Evolutionary conservation across 2,888 invertebrate species (phyloP), one percentile per base, ranked within the genome.

Genomic region (Unio pictorum): DNA sequence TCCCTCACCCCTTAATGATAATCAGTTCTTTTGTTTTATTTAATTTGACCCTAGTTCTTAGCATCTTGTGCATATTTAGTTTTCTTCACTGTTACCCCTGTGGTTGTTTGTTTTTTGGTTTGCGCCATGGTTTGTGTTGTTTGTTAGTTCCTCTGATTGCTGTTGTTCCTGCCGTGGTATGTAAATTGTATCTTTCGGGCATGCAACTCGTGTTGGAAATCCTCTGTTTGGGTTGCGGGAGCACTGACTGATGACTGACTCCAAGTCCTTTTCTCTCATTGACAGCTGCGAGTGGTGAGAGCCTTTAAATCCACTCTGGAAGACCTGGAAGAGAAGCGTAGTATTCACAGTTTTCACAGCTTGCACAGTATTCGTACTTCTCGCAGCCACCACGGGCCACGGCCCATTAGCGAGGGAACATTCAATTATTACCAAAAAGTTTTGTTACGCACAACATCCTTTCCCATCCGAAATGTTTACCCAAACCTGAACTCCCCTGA

Each of bases 211-310:
- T 45, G 45, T 45, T 45, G 45, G 45, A 45, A 45, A 45, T 45
- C 45, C 45, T 7, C 34, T 45, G 45, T 58, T 66, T 30, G 45
- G 45, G 45, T 45, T 45, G 45, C 11, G 11, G 45, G 45, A 45
- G 45, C 45, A 61, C 72, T 61, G 61, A 55, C 67, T 69, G 62
- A 61, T 45, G 45, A 45, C 11, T 45, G 45, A 45, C 45, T 45
- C 45, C 45, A 11, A 72, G 65, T 78, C 75, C 73, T 77, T 76
- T 71, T 81, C 73, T 81, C 78, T 76, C 75, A 80, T 93, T 96
- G 95, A 93, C 97, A 99, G 99, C 95, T 99, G 93, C 96, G 99
- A 93, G 99, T 99, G 93, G 98, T 99, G 93, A 96, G 98, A 93
- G 99, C 99, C 91, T 99, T 99, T 96, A 97, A 96, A 93, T 97